These are phyloP conservation scores for Scolopax rusticola DNA, from an alignment of 2,797 vertebrate species.

Conservation along the genomic window DNA sequence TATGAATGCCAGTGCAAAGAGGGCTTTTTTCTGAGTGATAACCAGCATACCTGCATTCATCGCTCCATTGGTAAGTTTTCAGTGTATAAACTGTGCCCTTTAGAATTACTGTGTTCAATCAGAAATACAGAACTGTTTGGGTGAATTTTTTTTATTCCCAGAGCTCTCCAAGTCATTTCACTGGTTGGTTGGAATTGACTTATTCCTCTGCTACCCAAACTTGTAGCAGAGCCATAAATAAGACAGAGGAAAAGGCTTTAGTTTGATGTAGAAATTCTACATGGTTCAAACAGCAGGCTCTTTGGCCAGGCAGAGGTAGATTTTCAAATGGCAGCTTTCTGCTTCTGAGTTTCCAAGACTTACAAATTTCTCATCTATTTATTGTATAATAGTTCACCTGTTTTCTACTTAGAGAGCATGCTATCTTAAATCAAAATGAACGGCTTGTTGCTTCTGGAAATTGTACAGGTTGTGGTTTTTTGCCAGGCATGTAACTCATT, in stretches of 20 bases:
- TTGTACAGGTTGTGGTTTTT: accelerated
- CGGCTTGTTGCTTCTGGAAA: background rate
- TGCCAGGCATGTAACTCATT: background rate
- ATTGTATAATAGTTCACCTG: background rate
- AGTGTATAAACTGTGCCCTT: background rate
- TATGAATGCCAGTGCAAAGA: slow-evolving; percentile 94
- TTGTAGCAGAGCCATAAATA: background rate
- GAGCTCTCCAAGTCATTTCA: background rate
- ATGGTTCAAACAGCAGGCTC: background rate
- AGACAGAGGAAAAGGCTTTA: background rate
- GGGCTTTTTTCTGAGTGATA: slow-evolving; percentile 97
- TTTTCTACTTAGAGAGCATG: background rate
- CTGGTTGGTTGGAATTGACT: background rate
- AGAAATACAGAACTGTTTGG: background rate
- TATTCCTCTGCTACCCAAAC: background rate
- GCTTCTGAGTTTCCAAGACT: background rate
- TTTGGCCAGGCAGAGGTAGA: background rate
- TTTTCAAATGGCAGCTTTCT: background rate
- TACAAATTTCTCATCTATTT: background rate
- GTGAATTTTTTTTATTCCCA: background rate
- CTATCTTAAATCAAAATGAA: background rate
- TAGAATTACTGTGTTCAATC: background rate
- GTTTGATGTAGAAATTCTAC: background rate
- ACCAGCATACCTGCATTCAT: slow-evolving; percentile 98
- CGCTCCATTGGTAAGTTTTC: slow-evolving; percentile 92